Evolutionary conservation across 2,888 invertebrate genomes (phyloP), one percentile per base, ranked within the genome.

Genomic region (Catocala fraxini): DNA sequence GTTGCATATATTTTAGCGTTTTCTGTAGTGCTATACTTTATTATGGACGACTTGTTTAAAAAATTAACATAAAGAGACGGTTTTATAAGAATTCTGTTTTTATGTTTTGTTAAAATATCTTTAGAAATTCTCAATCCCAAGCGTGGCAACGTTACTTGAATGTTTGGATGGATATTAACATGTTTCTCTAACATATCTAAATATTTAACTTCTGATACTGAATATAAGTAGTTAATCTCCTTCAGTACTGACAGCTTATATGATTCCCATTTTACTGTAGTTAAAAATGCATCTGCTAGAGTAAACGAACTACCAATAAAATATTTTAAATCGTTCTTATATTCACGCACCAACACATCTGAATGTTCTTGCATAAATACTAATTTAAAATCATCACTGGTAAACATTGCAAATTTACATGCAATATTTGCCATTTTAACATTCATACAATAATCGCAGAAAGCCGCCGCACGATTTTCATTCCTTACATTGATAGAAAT

Each of bases 141-240:
- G 55, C 10, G 35, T 9, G 9, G 9, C 0, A 39, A 7, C 6
- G 7, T 39, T 39, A 6, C 12, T 4, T 9, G 13, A 11, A 13
- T 10, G 15, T 6, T n/a, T 6, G 47, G 12, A 45, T 13, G 35
- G 39, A 6, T 6, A 42, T 0, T 6, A 34, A 54, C 52, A 54
- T 79, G 71, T 42, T 72, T 82, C 73, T 89, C 89, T n/a, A 88
- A 60, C 52, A 89, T 60, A 66, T 86, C 71, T 57, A 90, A 80
- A 70, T 86, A 90, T 52, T 79, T 73, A 6, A 63, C 65, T 68
- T 72, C 70, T 0, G 83, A 84, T 58, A 83, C 62, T 6, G 81
- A 57, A 63, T 73, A 75, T 42, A 78, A 64, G 60, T 79, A 70
- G 34, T 71, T 63, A 2, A 78, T 62, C n/a, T 60, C 53, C 34